Evolutionary conservation across 2,113 vertebrate genomes (phyloP).

Genomic region (Zeus faber): DNA sequence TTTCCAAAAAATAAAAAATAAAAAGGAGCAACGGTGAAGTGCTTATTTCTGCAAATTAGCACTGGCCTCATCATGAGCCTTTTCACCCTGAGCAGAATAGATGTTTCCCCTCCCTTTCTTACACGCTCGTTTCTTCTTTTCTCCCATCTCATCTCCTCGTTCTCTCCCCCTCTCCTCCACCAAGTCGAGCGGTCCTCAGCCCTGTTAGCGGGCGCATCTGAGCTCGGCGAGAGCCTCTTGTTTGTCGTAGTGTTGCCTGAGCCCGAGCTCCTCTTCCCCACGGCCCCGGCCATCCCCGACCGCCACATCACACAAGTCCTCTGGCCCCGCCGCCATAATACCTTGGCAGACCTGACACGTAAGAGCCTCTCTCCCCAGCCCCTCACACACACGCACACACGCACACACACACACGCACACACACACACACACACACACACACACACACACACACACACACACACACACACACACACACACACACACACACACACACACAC

Average conservation of each 20-base stretch:
- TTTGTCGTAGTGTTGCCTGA: constrained; percentile 35
- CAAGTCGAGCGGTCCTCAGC: constrained; percentile 23
- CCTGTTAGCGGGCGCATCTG: constrained; percentile 39
- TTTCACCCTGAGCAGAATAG: too few species aligned
- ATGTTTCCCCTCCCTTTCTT: background rate
- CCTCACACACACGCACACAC: too few species aligned
- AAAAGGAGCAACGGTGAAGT: background rate
- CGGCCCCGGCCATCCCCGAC: background rate
- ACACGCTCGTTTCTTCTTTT: background rate
- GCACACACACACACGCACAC: too few species aligned
- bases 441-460: too few species aligned
- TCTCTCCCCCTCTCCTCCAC: constrained; percentile 6
- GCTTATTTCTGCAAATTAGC: background rate
- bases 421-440: too few species aligned
- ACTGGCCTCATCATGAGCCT: too few species aligned
- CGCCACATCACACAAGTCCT: constrained; percentile 37
- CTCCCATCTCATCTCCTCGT: background rate
- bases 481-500: too few species aligned
- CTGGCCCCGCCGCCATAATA: too few species aligned
- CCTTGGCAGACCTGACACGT: too few species aligned
- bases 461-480: too few species aligned
- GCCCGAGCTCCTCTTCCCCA: too few species aligned
- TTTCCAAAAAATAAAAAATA: background rate
- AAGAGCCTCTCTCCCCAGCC: too few species aligned
- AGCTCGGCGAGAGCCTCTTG: constrained; percentile 43